Percentiles rank a stretch among this genome's conserved stretches.
phyloP scores from a whole-genome alignment of 2,888 invertebrate species.

The Zeuzera pyrina region DNA sequence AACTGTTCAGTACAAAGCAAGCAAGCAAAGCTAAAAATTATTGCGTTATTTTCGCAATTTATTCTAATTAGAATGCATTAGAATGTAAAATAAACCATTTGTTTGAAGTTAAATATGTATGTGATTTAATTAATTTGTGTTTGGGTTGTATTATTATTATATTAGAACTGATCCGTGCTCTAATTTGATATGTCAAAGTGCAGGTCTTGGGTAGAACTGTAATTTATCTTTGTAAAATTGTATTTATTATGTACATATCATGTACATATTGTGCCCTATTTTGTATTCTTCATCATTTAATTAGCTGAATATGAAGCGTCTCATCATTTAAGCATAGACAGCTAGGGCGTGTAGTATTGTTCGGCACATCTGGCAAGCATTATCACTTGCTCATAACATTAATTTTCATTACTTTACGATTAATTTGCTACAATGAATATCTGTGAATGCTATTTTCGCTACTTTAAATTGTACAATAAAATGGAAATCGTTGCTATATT shows the following conservation, averaged over 20 bases:
- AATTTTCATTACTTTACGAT: too few species aligned
- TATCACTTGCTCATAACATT: too few species aligned
- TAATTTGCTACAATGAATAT: too few species aligned
- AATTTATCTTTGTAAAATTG: conserved; percentile 41
- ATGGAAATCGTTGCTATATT: too few species aligned
- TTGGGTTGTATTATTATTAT: conserved; percentile 5
- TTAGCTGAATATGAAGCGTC: too few species aligned
- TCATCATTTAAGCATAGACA: too few species aligned
- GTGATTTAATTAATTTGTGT: conserved; percentile 9
- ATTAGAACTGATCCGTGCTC: conserved; percentile 10
- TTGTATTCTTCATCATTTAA: too few species aligned
- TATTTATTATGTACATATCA: too few species aligned
- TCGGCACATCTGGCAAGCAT: conserved; percentile 48
- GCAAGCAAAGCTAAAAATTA: conserved; percentile 60
- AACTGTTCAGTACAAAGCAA: conserved; percentile 56
- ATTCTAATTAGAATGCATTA: conserved; percentile 30
- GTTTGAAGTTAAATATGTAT: conserved; percentile 7
- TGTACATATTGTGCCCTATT: too few species aligned
- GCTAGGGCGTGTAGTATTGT: conserved; percentile 34
- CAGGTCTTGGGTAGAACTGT: conserved; percentile 39
- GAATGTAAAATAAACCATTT: conserved; percentile 36
- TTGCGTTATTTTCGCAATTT: conserved; percentile 51
- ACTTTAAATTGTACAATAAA: too few species aligned
- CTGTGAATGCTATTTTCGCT: too few species aligned
- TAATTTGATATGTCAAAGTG: conserved; percentile 58